These are phyloP conservation scores for Cotesia congregata DNA, from an alignment of 2,888 invertebrate genomes.

Conservation along the genomic window DNA sequence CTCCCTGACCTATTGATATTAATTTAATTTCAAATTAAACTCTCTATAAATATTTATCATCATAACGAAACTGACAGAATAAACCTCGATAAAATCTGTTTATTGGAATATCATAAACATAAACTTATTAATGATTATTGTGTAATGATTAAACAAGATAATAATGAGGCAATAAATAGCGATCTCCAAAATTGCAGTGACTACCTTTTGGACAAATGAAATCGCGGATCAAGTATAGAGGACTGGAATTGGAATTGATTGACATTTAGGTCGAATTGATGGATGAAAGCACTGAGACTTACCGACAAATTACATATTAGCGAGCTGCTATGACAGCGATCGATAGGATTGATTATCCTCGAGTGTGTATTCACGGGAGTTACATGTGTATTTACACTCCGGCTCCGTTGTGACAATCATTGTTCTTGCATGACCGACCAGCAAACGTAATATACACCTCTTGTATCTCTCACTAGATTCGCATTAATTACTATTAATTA, in stretches of 20 bases:
- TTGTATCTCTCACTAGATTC: not conserved
- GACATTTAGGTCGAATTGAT: constrained; percentile 14
- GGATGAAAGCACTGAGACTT: constrained; percentile 19
- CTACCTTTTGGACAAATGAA: too few relatives aligned
- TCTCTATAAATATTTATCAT: too few relatives aligned
- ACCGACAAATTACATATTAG: constrained; percentile 27
- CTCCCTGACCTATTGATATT: too few relatives aligned
- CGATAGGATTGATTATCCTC: constrained; percentile 28
- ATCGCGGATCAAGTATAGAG: too few relatives aligned
- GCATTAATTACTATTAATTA: not conserved
- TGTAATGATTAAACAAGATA: too few relatives aligned
- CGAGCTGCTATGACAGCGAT: constrained; percentile 13
- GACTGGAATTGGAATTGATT: not conserved
- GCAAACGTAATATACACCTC: constrained; percentile 19
- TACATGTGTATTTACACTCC: not conserved
- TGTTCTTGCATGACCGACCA: constrained; percentile 14
- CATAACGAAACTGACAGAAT: too few relatives aligned
- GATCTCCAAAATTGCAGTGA: too few relatives aligned
- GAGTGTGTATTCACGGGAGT: constrained; percentile 16
- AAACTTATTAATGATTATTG: too few relatives aligned
- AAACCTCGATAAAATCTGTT: too few relatives aligned
- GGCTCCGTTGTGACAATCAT: constrained; percentile 3
- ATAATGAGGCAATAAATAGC: too few relatives aligned
- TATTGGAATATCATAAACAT: too few relatives aligned
- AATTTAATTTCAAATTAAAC: too few relatives aligned